Evolutionary conservation across 2,113 vertebrate genomes (phyloP).

Genomic region (Rhinolophus sinicus): DNA sequence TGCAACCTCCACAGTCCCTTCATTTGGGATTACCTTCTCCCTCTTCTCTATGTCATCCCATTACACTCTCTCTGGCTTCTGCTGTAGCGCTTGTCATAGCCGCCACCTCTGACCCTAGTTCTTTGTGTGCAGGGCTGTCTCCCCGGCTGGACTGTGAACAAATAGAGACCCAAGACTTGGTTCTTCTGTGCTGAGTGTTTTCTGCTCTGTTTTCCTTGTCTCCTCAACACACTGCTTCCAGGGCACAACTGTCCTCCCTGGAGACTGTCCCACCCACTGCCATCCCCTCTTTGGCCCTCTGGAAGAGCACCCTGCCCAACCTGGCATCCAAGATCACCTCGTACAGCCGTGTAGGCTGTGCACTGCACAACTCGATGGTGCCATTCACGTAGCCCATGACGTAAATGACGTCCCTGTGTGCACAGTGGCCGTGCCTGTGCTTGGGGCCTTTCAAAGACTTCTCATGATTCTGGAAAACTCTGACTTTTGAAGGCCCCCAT

Average conservation of each 20-base stretch:
- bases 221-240: not conserved
- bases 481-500: not conserved
- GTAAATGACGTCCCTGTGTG: rapidly evolving
- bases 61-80: not conserved
- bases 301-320: not conserved
- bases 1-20: conserved; percentile 15
- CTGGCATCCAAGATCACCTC: not conserved
- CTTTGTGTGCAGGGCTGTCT: not conserved
- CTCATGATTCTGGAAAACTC: not conserved
- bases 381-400: rapidly evolving
- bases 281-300: not conserved
- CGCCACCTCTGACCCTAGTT: not conserved
- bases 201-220: not conserved
- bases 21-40: conserved; percentile 14
- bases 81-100: not conserved
- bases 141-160: not conserved
- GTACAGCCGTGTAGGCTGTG: not conserved
- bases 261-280: not conserved
- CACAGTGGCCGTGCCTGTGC: not conserved
- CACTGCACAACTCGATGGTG: not conserved
- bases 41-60: not conserved
- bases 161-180: not conserved
- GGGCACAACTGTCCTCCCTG: not conserved
- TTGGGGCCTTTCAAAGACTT: not conserved
- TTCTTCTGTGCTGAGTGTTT: not conserved